Evolutionary conservation across 1,140 invertebrate species (phyloP).

Genomic region (Trachymyrmex septentrionalis): DNA sequence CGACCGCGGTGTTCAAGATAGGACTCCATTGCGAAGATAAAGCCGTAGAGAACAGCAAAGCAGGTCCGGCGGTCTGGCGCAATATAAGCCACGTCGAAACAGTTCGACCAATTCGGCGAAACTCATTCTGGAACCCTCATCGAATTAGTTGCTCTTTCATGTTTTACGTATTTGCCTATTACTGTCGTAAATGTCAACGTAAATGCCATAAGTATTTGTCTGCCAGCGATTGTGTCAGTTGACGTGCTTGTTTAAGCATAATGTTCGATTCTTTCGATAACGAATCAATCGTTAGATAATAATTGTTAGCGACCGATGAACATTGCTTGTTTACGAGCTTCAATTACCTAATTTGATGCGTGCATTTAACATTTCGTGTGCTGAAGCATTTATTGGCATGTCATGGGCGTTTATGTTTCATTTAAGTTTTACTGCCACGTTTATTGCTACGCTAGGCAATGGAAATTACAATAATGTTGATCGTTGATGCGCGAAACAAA

Average conservation of each 20-base stretch:
- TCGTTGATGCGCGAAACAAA: conserved; percentile 37
- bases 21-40: conserved; percentile 55
- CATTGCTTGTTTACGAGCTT: conserved; percentile 6
- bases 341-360: conserved; percentile 58
- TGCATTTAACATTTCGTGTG: conserved; percentile 52
- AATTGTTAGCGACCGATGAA: conserved; percentile 28
- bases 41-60: conserved; percentile 30
- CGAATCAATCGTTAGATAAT: conserved; percentile 33
- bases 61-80: conserved; percentile 16
- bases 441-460: conserved; percentile 35
- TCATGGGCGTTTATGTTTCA: conserved; percentile 54
- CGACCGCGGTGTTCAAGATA: conserved; percentile 53
- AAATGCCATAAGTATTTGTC: conserved; percentile 24
- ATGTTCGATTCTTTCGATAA: conserved; percentile 33
- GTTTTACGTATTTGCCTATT: conserved; percentile 51
- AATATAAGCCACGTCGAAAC: conserved; percentile 43
- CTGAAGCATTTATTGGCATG: conserved; percentile 48
- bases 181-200: conserved; percentile 31
- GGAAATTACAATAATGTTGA: conserved; percentile 50
- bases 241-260: conserved; percentile 15
- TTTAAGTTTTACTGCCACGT: conserved; percentile 57
- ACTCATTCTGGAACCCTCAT: conserved; percentile 45
- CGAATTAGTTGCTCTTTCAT: conserved; percentile 41
- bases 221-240: neutral
- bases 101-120: conserved; percentile 49